Percentiles rank a stretch among this genome's conserved stretches.
Conservation (phyloP, 2,888 invertebrate genomes). For the Tipula vernalis region DNA sequence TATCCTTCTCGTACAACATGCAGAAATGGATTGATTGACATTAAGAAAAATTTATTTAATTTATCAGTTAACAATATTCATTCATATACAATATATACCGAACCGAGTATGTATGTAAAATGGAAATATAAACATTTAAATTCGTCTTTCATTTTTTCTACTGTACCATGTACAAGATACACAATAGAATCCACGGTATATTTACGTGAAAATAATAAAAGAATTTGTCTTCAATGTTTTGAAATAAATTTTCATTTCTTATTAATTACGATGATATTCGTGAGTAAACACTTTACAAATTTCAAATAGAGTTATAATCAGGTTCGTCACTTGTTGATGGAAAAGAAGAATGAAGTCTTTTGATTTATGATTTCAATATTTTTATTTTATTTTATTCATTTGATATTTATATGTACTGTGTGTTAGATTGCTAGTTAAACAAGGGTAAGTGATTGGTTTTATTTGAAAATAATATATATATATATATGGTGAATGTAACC, state of each 20-base stretch:
- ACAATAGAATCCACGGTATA: too few relatives aligned
- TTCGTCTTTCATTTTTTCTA: background rate
- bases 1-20: background rate
- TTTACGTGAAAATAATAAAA: background rate
- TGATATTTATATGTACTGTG: background rate
- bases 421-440: background rate
- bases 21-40: background rate
- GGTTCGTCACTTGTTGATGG: background rate
- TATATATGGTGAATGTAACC: too few relatives aligned
- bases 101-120: background rate
- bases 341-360: background rate
- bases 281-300: background rate
- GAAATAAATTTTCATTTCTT: background rate
- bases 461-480: too few relatives aligned
- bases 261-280: background rate
- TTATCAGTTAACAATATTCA: background rate
- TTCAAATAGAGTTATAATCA: background rate
- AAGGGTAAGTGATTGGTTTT: background rate
- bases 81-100: background rate
- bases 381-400: background rate
- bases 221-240: background rate
- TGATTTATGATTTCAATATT: background rate
- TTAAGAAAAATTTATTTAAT: background rate
- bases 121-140: background rate
- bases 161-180: background rate